Evolutionary conservation across 2,797 vertebrate genomes (phyloP), one percentile per base, ranked within the genome.

Genomic region (Typhlichthys eigenmanni): DNA sequence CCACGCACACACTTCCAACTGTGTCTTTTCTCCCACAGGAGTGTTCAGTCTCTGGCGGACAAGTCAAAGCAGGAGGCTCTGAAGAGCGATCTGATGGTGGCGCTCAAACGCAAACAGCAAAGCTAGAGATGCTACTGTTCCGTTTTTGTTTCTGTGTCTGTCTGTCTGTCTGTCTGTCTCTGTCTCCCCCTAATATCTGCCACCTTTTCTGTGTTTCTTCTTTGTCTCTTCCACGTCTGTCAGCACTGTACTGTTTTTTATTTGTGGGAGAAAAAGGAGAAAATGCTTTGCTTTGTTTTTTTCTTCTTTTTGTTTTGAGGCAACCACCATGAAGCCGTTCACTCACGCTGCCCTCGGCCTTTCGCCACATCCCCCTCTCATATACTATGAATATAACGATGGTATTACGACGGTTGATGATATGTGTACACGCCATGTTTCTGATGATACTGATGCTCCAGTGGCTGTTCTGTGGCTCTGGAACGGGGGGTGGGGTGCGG

Each of bases 21-120:
- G 8, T 53, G n/a, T 73, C 17, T 60, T 13, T 63, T 38, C 74
- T 24, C 74, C 51, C 2, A 0, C 92, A 98, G 96, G 95, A 98
- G 94, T 84, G 95, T 98, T 90, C 94, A 95, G 91, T 93, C 92
- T 75, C 94, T 97, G 88, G 94, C 93, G 53, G 96, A 98, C 92
- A 95, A 95, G 93, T 94, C 93, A 79, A 95, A 95, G 93, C 95
- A 98, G 92, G 95, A 96, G 86, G 95, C 95, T 91, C 94, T 98
- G 82, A 95, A 93, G 94, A 91, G 87, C 24, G 94, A 98, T 92
- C 93, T 99, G 93, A 89, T 97, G 92, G 91, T 92, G 88, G 97
- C 95, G 71, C 90, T 99, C 93, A 98, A 95, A 95, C 95, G 92
- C 88, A 98, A 98, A 92, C 95, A 97, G 63, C 93, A 96, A 75